Base-by-base conservation (phyloP, 2,888 invertebrate species). In the Isotomurus palustris region DNA sequence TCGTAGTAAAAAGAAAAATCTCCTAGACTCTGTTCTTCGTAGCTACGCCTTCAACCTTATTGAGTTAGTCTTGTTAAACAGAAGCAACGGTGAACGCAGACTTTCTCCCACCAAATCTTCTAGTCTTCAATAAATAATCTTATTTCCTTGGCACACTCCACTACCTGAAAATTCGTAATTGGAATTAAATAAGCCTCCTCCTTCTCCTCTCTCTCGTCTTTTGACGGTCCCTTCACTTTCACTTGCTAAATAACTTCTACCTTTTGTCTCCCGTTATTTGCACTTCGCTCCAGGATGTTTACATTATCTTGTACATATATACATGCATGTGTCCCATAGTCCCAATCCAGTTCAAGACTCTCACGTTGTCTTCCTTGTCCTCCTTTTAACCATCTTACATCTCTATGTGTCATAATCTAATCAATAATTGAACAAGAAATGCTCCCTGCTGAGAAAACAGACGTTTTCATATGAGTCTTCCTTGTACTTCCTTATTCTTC, bases 41-140 rank as follows among this genome's bases (percentile, higher is more conserved):
- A 32, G n/a, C n/a, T n/a, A n/a, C n/a, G n/a, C n/a, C n/a, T n/a
- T 32, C 8, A 19, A 17, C 19, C 38, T 17, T 38, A n/a, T 8
- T 38, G 8, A 38, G 32, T 10, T 32, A 32, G 38, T 38, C 19
- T 38, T 19, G 19, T 38, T 19, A 38, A 38, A 19, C 5, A 8
- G n/a, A n/a, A n/a, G n/a, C n/a, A n/a, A n/a, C n/a, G n/a, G n/a
- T n/a, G n/a, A n/a, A n/a, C n/a, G n/a, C n/a, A n/a, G n/a, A n/a
- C n/a, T n/a, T n/a, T n/a, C 14, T 38, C 38, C n/a, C 38, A 5
- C 38, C 19, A n/a, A 17, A 5, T 14, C 38, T 38, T 47, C 27
- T 47, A 25, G 27, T 27, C 28, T 47, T 47, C 25, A 47, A 47
- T 47, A 47, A 47, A 22, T 47, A 47, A 47, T 47, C 25, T 27